phyloP scores from a whole-genome alignment of 2,888 invertebrate genomes.

The Steinernema hermaphroditum region DNA sequence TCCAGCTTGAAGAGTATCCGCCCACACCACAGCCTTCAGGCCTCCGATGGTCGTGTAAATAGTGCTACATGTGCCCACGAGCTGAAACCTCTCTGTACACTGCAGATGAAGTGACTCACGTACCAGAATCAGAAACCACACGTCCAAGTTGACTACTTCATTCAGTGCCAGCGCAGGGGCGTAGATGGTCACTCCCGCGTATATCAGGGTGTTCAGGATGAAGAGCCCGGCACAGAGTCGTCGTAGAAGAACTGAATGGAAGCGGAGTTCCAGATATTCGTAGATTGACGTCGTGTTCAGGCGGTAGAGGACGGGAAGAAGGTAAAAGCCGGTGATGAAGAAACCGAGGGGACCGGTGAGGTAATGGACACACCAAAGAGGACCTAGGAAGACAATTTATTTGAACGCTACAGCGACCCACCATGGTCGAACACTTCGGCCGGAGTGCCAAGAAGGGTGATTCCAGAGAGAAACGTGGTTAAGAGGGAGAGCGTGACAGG shows the following conservation, averaged over 20 bases:
- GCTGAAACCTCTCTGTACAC: constrained; percentile 45
- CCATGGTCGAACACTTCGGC: constrained; percentile 76
- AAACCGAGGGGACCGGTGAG: constrained; percentile 27
- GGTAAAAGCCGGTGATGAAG: constrained; percentile 33
- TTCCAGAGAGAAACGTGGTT: constrained; percentile 88
- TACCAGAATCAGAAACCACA: constrained; percentile 26
- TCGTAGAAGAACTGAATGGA: background rate
- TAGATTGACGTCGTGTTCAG: constrained; percentile 22
- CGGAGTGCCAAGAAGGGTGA: constrained; percentile 81
- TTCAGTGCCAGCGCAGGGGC: constrained; percentile 21
- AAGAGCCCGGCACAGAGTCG: constrained; percentile 4
- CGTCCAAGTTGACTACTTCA: background rate
- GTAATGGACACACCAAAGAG: constrained; percentile 34
- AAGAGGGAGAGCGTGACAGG: constrained; percentile 85
- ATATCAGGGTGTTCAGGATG: constrained; percentile 24
- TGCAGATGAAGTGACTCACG: too few species aligned
- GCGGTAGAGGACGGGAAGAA: constrained; percentile 37
- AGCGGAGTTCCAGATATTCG: constrained; percentile 7
- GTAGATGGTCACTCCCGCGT: constrained; percentile 25
- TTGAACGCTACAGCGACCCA: background rate
- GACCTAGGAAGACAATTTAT: background rate
- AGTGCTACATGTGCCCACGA: constrained; percentile 53
- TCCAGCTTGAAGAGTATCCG: constrained; percentile 51
- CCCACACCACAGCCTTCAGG: constrained; percentile 56
- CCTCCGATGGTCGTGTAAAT: constrained; percentile 57